Evolutionary conservation across 2,888 invertebrate genomes (phyloP).

Genomic region (Nymphalis polychloros): DNA sequence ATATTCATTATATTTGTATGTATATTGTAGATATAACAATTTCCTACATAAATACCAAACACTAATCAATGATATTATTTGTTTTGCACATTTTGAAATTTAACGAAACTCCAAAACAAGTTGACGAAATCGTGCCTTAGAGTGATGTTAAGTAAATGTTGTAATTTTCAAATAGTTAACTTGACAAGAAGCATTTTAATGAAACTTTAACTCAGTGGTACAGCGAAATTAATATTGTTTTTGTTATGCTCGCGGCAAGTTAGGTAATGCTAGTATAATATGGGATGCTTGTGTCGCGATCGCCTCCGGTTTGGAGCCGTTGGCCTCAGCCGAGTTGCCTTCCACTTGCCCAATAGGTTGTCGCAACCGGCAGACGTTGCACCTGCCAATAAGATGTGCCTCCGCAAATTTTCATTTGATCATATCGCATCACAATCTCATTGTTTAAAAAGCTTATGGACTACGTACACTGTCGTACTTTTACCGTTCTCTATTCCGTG

Average conservation of each 20-base stretch:
- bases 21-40: not conserved
- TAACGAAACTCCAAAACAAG: not conserved
- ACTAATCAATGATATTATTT: not conserved
- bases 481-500: conserved; percentile 41
- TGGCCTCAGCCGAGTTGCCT: conserved; percentile 67
- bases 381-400: conserved; percentile 71
- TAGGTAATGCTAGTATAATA: conserved; percentile 71
- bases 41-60: not conserved
- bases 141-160: conserved; percentile 23
- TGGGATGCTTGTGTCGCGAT: conserved; percentile 72
- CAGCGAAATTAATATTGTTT: conserved; percentile 65
- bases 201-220: conserved; percentile 55
- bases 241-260: conserved; percentile 64
- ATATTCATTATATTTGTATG: not conserved
- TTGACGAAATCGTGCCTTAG: conserved; percentile 7
- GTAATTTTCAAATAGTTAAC: conserved; percentile 24
- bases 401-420: conserved; percentile 62
- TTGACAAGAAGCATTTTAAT: conserved; percentile 35
- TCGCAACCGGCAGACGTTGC: conserved; percentile 76
- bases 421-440: conserved; percentile 53
- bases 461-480: conserved; percentile 31
- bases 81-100: not conserved
- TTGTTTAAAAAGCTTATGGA: conserved; percentile 23
- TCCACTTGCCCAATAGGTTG: conserved; percentile 74
- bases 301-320: conserved; percentile 63